Percentiles rank a stretch among this genome's conserved stretches.
Evolutionary conservation across 2,888 invertebrate species (phyloP).

Genomic region (Dryadula phaetusa): DNA sequence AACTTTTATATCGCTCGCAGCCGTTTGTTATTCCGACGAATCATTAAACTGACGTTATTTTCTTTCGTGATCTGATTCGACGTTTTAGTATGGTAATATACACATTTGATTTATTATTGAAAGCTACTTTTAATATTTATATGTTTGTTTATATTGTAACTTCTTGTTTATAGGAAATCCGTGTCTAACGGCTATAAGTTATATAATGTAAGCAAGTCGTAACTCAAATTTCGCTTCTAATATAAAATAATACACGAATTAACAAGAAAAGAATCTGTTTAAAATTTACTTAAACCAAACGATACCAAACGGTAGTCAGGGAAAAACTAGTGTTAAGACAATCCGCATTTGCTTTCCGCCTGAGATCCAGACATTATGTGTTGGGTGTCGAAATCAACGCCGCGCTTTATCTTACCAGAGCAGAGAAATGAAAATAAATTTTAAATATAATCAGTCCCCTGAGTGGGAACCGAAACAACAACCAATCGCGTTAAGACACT

Average conservation of each 20-base stretch:
- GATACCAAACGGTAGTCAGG: too few species aligned
- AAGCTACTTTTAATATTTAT: slow-evolving; percentile 19
- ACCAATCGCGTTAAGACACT: too few species aligned
- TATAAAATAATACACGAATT: neutral
- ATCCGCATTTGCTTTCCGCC: too few species aligned
- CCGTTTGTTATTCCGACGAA: slow-evolving; percentile 42
- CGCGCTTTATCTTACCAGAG: too few species aligned
- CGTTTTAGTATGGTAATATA: slow-evolving; percentile 37
- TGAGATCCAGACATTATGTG: too few species aligned
- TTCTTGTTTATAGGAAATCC: slow-evolving; percentile 4
- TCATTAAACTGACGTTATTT: slow-evolving; percentile 43
- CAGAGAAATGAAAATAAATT: too few species aligned
- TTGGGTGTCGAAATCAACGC: too few species aligned
- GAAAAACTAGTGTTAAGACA: too few species aligned
- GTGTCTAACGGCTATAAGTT: neutral
- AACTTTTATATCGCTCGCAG: slow-evolving; percentile 41
- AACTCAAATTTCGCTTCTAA: neutral
- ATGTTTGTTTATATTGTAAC: slow-evolving; percentile 15
- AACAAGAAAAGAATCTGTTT: neutral
- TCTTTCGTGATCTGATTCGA: slow-evolving; percentile 34
- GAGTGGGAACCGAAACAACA: too few species aligned
- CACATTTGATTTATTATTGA: slow-evolving; percentile 25
- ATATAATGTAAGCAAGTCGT: neutral
- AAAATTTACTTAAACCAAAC: too few species aligned
- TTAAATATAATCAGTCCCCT: too few species aligned